phyloP scores from a whole-genome alignment of 1,140 invertebrate species.

The Lerema accius region DNA sequence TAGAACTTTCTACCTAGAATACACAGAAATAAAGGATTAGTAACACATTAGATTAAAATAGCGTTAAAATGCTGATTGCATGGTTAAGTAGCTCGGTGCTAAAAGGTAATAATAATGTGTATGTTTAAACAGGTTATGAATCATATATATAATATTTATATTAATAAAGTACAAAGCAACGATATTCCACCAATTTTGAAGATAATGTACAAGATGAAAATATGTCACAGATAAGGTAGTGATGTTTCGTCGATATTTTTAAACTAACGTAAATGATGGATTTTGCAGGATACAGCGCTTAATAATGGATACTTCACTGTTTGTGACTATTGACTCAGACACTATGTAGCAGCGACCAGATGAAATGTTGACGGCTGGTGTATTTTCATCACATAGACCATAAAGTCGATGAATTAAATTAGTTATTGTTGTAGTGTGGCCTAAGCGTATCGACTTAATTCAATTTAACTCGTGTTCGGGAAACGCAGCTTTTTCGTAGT shows the following conservation, averaged over 20 bases:
- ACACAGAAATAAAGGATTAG: constrained; percentile 11
- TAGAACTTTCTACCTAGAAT: constrained; percentile 1
- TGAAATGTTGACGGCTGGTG: too few relatives aligned
- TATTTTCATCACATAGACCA: too few relatives aligned
- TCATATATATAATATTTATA: too few relatives aligned
- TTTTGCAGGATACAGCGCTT: too few relatives aligned
- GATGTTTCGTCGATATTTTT: neutral
- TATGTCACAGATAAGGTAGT: neutral
- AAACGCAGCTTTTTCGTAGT: too few relatives aligned
- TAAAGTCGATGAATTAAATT: too few relatives aligned
- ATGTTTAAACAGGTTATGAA: neutral
- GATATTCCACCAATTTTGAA: neutral
- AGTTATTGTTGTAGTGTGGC: too few relatives aligned
- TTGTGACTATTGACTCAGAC: too few relatives aligned
- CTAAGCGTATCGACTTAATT: too few relatives aligned
- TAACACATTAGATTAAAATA: constrained; percentile 9
- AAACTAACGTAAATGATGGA: neutral
- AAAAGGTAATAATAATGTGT: neutral
- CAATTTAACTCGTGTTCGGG: too few relatives aligned
- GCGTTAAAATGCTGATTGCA: neutral
- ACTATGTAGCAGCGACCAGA: too few relatives aligned
- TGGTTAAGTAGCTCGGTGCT: neutral
- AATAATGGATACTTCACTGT: too few relatives aligned
- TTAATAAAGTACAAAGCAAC: neutral
- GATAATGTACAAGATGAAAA: neutral